These are phyloP conservation scores for Pelvicachromis taeniatus DNA, from an alignment of 2,113 vertebrate genomes.

Conservation along the genomic window DNA sequence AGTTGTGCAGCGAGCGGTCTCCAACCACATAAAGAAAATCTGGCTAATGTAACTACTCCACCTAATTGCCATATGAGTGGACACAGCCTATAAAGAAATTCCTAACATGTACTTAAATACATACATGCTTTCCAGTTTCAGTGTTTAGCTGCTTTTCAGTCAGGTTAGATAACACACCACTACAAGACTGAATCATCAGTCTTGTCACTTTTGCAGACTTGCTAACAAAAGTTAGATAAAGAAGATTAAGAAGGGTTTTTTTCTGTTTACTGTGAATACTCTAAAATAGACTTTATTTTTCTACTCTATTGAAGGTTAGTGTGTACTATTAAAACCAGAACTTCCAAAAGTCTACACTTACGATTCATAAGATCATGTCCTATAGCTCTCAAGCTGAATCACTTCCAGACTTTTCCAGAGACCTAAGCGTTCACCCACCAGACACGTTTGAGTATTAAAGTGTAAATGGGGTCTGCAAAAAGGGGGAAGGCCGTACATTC, in stretches of 20 bases:
- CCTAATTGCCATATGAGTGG: neutral
- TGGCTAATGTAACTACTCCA: neutral
- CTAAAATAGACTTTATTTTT: neutral
- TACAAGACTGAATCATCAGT: neutral
- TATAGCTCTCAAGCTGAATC: neutral
- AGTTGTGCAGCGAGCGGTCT: neutral
- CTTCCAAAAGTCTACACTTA: neutral
- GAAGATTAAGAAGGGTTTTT: neutral
- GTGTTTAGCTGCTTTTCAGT: neutral
- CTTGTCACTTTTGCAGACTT: neutral
- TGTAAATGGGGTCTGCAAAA: conserved; percentile 5
- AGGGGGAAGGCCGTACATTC: conserved; percentile 16
- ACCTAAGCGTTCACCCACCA: neutral
- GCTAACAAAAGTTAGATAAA: neutral
- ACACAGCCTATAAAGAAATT: neutral
- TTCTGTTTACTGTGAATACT: neutral
- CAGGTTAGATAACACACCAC: neutral
- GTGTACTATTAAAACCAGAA: neutral
- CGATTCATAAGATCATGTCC: neutral
- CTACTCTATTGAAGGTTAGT: neutral
- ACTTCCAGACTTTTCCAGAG: neutral
- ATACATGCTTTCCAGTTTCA: neutral
- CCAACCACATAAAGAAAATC: neutral
- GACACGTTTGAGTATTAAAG: neutral
- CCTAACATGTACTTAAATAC: too few species aligned